A percentile compares a stretch with the other conserved stretches of the same genome.
Conservation (phyloP, 2,797 vertebrate species). For the Channallabes apus region DNA sequence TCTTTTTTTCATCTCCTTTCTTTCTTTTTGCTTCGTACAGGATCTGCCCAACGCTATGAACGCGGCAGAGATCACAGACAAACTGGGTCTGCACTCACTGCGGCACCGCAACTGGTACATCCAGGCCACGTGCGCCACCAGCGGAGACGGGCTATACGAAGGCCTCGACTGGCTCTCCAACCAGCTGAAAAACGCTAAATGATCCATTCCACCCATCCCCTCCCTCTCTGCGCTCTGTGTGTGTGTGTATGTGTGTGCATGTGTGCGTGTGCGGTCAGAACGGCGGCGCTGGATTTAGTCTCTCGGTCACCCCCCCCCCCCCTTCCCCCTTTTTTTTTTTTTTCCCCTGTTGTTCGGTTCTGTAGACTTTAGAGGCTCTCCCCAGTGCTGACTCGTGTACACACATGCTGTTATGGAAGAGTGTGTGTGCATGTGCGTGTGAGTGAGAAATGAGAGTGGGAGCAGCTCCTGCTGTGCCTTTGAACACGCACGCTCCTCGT, state of each 20-base stretch:
- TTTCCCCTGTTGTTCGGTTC: slow-evolving; percentile 51
- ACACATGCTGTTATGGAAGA: slow-evolving; percentile 59
- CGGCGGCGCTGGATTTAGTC: slow-evolving; percentile 63
- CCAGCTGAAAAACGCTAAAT: slow-evolving; percentile 75
- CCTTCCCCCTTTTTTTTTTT: not conserved
- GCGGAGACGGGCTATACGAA: slow-evolving; percentile 77
- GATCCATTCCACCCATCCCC: slow-evolving; percentile 59
- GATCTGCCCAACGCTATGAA: slow-evolving; percentile 80
- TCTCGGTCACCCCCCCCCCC: slow-evolving; percentile 50
- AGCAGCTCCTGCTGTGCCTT: slow-evolving; percentile 77
- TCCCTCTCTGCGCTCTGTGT: slow-evolving; percentile 55
- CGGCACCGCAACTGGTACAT: slow-evolving; percentile 76
- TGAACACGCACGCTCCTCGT: slow-evolving; percentile 61
- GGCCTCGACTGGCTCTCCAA: slow-evolving; percentile 80
- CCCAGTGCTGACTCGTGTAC: slow-evolving; percentile 65
- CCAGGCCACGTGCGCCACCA: slow-evolving; percentile 80
- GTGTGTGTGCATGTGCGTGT: slow-evolving; percentile 52
- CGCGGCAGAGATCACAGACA: slow-evolving; percentile 78
- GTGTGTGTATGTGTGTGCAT: slow-evolving; percentile 43
- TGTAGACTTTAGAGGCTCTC: slow-evolving; percentile 59
- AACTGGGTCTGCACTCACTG: slow-evolving; percentile 72
- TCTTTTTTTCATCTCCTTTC: not conserved
- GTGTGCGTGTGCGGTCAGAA: slow-evolving; percentile 50
- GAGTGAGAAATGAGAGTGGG: slow-evolving; percentile 65
- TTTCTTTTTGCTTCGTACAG: slow-evolving; percentile 54